Evolutionary conservation across 2,113 vertebrate species (phyloP), one percentile per base, ranked within the genome.

Genomic region (Pionites leucogaster): DNA sequence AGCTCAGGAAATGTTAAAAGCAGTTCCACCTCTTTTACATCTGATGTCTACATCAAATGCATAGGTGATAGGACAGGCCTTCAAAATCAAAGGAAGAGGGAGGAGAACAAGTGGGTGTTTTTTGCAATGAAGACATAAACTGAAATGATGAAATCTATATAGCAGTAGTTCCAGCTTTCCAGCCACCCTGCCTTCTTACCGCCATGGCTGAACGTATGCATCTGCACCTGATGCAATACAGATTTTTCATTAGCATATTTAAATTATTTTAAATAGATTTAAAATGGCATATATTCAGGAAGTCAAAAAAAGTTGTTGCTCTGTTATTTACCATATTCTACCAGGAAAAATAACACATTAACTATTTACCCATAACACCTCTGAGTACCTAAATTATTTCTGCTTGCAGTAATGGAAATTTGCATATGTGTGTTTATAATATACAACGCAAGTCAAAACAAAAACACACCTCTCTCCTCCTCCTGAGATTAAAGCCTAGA

Each of bases 21-120:
- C 70, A 62, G 49, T 86, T 91, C 82, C 64, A 91, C 78, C 84
- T 94, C 77, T 94, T 93, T 85, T 81, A 87, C 20, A 7, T 88
- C 84, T 95, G 96, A 97, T 88, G 95, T 96, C 86, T 95, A 96
- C 87, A 96, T 97, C 90, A 96, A 96, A 97, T 18, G 2, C 69
- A 74, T 23, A 88, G 78, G 76, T 90, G 84, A 90, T 33, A 74
- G 81, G 90, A 93, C 20, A 90, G 90, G 53, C 52, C 97, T 97
- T 96, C 95, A 96, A 96, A 97, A 97, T 87, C 89, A 96, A 96
- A 97, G 90, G 57, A 93, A 86, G 12, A 95, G 79, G 95, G 95
- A 96, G 94, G 90, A 96, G 94, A 94, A 84, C 72, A 93, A 92
- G 82, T 92, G 77, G 93, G 90, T 4, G 60, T 93, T 94, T 96